Percentiles rank a stretch among this genome's conserved stretches.
Evolutionary conservation across 2,888 invertebrate genomes (phyloP).

Genomic region (Meganola albula): DNA sequence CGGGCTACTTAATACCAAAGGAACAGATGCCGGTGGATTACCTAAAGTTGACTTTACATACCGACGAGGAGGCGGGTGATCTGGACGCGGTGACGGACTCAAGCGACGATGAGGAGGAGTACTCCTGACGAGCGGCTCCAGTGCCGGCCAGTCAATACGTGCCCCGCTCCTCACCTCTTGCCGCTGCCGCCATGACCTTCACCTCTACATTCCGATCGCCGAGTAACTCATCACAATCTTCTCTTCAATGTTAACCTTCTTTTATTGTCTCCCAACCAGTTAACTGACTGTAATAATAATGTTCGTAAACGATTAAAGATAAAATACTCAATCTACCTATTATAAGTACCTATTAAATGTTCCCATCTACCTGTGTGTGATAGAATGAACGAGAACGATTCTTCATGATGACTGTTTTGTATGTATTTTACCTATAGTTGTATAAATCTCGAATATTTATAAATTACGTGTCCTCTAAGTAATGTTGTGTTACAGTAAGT

Average conservation of each 20-base stretch:
- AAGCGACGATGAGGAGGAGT: constrained; percentile 59
- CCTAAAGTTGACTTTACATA: constrained; percentile 65
- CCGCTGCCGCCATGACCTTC: constrained; percentile 28
- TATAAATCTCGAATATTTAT: constrained; percentile 26
- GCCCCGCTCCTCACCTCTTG: constrained; percentile 43
- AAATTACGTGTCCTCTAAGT: constrained; percentile 21
- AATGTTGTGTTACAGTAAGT: constrained; percentile 19
- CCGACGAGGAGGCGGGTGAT: constrained; percentile 33
- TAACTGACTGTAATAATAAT: too few relatives aligned
- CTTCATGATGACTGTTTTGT: constrained; percentile 4
- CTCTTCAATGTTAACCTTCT: constrained; percentile 37
- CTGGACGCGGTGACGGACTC: constrained; percentile 55
- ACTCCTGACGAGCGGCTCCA: constrained; percentile 51
- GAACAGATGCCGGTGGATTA: constrained; percentile 75
- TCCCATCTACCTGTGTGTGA: constrained; percentile 41
- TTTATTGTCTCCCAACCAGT: constrained; percentile 6
- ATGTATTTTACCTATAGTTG: constrained; percentile 18
- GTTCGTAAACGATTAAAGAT: too few relatives aligned
- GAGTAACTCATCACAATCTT: constrained; percentile 33
- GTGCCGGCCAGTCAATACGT: constrained; percentile 50
- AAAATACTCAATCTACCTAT: too few relatives aligned
- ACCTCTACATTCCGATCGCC: constrained; percentile 53
- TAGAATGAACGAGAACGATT: constrained; percentile 22
- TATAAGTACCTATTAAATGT: constrained; percentile 43
- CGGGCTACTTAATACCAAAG: constrained; percentile 82